These are phyloP conservation scores for Mantis religiosa DNA, from an alignment of 2,888 invertebrate genomes.

Conservation along the genomic window DNA sequence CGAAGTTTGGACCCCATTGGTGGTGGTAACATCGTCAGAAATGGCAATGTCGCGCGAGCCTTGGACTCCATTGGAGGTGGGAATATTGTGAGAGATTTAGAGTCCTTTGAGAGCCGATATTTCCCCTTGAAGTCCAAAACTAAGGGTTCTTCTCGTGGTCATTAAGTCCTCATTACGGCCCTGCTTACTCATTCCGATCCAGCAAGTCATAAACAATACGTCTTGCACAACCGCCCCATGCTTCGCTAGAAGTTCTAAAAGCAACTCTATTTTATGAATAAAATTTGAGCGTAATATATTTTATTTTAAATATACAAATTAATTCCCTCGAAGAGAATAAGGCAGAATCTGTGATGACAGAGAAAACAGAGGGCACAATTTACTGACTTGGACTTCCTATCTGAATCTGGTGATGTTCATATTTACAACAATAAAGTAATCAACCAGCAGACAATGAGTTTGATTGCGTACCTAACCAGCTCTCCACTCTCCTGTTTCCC, in stretches of 20 bases:
- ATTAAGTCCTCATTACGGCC: not conserved
- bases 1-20: constrained; percentile 37
- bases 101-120: not conserved
- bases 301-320: not conserved
- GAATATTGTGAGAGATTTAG: constrained; percentile 8
- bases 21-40: no score
- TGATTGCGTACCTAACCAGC: not conserved
- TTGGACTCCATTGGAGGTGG: constrained; percentile 47
- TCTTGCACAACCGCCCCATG: no score
- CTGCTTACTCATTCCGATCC: not conserved
- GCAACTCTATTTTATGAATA: not conserved
- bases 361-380: not conserved
- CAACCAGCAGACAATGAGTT: not conserved
- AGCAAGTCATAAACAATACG: not conserved
- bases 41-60: constrained; percentile 43
- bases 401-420: not conserved
- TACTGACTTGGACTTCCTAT: not conserved
- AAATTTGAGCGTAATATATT: not conserved
- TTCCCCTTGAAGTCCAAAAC: not conserved
- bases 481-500: no score
- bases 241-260: no score
- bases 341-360: not conserved
- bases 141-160: not conserved
- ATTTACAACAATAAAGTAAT: not conserved
- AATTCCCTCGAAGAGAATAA: not conserved